Base-by-base conservation (phyloP, 1,140 invertebrate genomes). In the Teleogryllus occipitalis region DNA sequence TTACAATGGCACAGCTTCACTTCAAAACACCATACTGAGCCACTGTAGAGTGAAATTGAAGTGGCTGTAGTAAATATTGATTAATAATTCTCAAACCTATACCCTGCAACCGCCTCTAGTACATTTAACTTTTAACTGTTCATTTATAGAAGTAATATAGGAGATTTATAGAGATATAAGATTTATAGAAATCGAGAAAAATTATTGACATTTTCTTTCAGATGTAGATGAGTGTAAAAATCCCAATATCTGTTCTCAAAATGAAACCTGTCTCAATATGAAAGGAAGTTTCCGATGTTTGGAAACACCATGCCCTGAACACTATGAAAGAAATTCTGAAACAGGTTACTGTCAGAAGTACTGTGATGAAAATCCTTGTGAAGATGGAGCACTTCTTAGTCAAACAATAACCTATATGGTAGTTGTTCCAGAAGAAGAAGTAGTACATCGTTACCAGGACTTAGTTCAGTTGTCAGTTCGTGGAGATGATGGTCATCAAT, bases 251-350 rank as follows among this genome's bases (percentile, higher is more conserved):
- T 80, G 79, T 48, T 27, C 8, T 47, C 27, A 39, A 48, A 74
- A 80, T 15, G 73, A 80, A 22, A 80, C 79, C 21, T 80, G 79
- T 27, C 79, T 80, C 6, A 80, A 80, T 47, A 76, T 48, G 10
- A 76, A 74, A 15, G 79, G 79, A 1, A 72, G 47, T 0, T 77
- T 47, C 47, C 10, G 54, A 6, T 80, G 79, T 14, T 72, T 80
- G 39, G 79, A 80, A 22, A 80, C 79, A 14, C 79, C 79, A 15
- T 80, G 79, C 47, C 79, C 79, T 3, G 22, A 15, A 8, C 21
- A 76, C 21, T 80, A 77, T 72, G 79, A 77, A 47, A 76, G 76
- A 22, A 65, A 80, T 18, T 18, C 46, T 39, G 79, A 77, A 15
- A 76, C 79, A 7, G 75, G 79, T 47, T 80, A 77, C 39, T 80